Percentiles rank a stretch among this genome's conserved stretches.
These are phyloP conservation scores for Hartigia nigra DNA, from an alignment of 2,888 invertebrate genomes.

Conservation along the genomic window DNA sequence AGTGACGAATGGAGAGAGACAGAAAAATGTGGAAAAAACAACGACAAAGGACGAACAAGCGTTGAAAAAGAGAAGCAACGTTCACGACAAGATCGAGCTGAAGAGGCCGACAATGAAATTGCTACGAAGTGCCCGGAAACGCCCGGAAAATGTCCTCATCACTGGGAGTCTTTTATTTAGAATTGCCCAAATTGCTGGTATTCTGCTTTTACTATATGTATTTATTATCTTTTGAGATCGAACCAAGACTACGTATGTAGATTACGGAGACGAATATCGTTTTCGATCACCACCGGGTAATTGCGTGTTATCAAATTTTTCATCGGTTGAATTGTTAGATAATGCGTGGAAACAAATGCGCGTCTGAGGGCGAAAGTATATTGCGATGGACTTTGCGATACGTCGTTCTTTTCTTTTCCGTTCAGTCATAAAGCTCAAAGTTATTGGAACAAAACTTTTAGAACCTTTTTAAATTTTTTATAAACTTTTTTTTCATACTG, in stretches of 20 bases:
- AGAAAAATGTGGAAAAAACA: not conserved
- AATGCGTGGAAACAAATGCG: too few relatives aligned
- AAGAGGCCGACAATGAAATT: slow-evolving; percentile 27
- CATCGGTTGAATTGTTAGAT: too few relatives aligned
- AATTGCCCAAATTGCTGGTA: slow-evolving; percentile 22
- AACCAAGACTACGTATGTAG: not conserved
- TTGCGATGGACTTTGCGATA: too few relatives aligned
- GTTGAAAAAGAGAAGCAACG: slow-evolving; percentile 1
- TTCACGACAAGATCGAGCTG: slow-evolving; percentile 17
- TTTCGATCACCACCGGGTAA: too few relatives aligned
- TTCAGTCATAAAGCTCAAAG: too few relatives aligned
- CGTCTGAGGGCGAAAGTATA: too few relatives aligned
- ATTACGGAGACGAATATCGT: too few relatives aligned
- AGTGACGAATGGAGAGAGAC: slow-evolving; percentile 2
- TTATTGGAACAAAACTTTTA: too few relatives aligned
- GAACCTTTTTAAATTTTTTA: too few relatives aligned
- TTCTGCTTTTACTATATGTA: slow-evolving; percentile 21
- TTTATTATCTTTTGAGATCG: slow-evolving; percentile 12
- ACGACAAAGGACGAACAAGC: slow-evolving; percentile 1
- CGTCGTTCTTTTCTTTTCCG: too few relatives aligned
- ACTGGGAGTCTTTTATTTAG: slow-evolving; percentile 12
- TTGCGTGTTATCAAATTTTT: too few relatives aligned
- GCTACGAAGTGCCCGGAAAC: slow-evolving; percentile 21
- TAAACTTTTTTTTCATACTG: too few relatives aligned
- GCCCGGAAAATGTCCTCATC: slow-evolving; percentile 16